Evolutionary conservation across 2,113 vertebrate species (phyloP), one percentile per base, ranked within the genome.

Genomic region (Grammomys surdaster): DNA sequence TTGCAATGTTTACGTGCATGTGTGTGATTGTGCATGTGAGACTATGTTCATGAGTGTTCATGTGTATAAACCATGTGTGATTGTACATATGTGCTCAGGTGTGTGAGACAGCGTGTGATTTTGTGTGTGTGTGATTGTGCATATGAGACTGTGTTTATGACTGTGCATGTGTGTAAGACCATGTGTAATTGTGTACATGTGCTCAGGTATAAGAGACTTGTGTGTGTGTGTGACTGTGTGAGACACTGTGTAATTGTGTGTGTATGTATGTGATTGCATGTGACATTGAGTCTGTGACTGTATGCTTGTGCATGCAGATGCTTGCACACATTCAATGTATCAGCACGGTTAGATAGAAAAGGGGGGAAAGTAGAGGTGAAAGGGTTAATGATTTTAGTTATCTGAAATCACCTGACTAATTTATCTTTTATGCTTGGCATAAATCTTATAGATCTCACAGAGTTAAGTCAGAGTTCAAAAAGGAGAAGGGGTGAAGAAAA

Each of bases 371-470:
- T 11, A 40, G 92, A 1, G 14, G 1, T 36, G 65, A 82, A 88
- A 80, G 92, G 82, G 96, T 95, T 93, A 95, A 93, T 82, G 95
- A 77, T 95, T 96, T 89, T 96, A 33, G 67, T 96, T 96, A 91
- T 96, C 72, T 96, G 96, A 96, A 92, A 9, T 48, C n/a, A 51
- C 19, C 22, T 70, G 63, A n/a, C 46, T 48, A 84, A 46, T 31
- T 63, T 28, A 28, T 31, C 22, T 54, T 48, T 97, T 91, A 96
- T 95, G 46, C 89, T 95, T 69, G 75, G 12, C 75, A 78, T 76
- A 97, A 89, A 94, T 91, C 85, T 69, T 96, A 16, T 88, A 97
- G 97, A 96, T 96, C 95, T 94, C 96, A 90, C 33, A 43, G 97
- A 93, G 94, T 96, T 97, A 88, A 33, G 77, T 51, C 69, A 91